Percentiles rank a stretch among this genome's conserved stretches.
phyloP scores from a whole-genome alignment of 1,140 invertebrate species.

The Cephus cinctus region DNA sequence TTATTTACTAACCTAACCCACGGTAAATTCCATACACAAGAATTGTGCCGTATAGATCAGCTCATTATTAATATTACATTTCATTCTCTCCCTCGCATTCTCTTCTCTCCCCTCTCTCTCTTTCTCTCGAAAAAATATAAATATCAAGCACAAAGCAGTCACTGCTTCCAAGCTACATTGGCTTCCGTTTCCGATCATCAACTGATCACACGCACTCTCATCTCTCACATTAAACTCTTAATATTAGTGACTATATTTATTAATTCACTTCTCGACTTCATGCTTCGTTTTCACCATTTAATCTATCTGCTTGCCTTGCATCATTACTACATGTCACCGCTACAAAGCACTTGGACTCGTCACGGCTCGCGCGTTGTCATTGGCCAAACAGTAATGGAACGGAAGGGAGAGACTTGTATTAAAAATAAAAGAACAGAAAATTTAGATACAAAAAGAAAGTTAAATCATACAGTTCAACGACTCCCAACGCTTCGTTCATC shows the following conservation, averaged over 20 bases:
- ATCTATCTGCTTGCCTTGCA: constrained; percentile 10
- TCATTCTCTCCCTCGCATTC: too few relatives aligned
- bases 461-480: too few relatives aligned
- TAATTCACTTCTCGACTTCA: constrained; percentile 22
- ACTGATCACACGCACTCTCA: constrained; percentile 11
- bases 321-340: too few relatives aligned
- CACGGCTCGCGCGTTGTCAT: too few relatives aligned
- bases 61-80: constrained; percentile 37
- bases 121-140: constrained; percentile 49
- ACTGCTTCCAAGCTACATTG: constrained; percentile 18
- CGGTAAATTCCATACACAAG: too few relatives aligned
- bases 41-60: constrained; percentile 16
- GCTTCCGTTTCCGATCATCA: constrained; percentile 5
- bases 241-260: constrained; percentile 48
- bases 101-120: too few relatives aligned
- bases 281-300: constrained; percentile 14
- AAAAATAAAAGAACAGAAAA: background rate
- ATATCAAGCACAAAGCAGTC: constrained; percentile 48
- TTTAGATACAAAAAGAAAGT: background rate
- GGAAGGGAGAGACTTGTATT: too few relatives aligned
- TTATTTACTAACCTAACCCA: constrained; percentile 13
- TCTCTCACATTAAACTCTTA: constrained; percentile 28
- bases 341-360: too few relatives aligned
- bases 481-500: constrained; percentile 7
- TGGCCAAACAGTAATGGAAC: too few relatives aligned